These are phyloP conservation scores for Torymus tubicola DNA, from an alignment of 2,888 invertebrate species.

Conservation along the genomic window DNA sequence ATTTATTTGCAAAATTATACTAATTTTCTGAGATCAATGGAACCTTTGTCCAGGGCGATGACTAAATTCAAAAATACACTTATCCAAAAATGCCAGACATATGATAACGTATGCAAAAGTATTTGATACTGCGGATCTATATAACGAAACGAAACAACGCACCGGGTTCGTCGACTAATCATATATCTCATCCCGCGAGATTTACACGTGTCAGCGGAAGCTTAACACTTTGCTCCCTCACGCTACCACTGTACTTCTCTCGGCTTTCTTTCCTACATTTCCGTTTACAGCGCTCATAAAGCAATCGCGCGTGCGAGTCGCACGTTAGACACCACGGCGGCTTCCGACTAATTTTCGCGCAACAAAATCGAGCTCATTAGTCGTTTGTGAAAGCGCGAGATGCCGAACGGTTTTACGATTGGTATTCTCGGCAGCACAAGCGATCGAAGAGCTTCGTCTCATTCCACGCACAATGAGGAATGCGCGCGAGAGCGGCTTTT, in stretches of 20 bases:
- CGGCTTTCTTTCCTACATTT: too few species aligned
- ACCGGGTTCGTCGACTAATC: too few species aligned
- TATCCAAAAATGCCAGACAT: too few species aligned
- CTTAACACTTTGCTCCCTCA: slow-evolving; percentile 2
- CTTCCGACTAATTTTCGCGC: slow-evolving; percentile 18
- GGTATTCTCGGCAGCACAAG: not conserved
- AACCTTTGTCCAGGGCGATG: too few species aligned
- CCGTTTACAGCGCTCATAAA: slow-evolving; percentile 42
- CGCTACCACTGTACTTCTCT: too few species aligned
- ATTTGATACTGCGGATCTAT: slow-evolving; percentile 5
- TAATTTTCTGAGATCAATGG: too few species aligned
- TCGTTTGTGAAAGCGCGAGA: slow-evolving; percentile 21
- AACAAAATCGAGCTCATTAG: slow-evolving; percentile 45
- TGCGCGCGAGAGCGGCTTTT: slow-evolving; percentile 20
- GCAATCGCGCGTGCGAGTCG: slow-evolving; percentile 1
- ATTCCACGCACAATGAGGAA: not conserved
- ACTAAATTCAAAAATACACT: not conserved
- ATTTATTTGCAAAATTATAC: too few species aligned
- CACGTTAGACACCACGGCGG: not conserved
- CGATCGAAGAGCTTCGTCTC: not conserved
- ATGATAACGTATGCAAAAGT: slow-evolving; percentile 22
- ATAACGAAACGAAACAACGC: not conserved
- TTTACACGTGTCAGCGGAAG: slow-evolving; percentile 22
- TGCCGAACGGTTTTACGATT: slow-evolving; percentile 32
- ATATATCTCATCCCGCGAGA: not conserved